These are phyloP conservation scores for Elachura formosa DNA, from an alignment of 2,113 vertebrate genomes.

Conservation along the genomic window DNA sequence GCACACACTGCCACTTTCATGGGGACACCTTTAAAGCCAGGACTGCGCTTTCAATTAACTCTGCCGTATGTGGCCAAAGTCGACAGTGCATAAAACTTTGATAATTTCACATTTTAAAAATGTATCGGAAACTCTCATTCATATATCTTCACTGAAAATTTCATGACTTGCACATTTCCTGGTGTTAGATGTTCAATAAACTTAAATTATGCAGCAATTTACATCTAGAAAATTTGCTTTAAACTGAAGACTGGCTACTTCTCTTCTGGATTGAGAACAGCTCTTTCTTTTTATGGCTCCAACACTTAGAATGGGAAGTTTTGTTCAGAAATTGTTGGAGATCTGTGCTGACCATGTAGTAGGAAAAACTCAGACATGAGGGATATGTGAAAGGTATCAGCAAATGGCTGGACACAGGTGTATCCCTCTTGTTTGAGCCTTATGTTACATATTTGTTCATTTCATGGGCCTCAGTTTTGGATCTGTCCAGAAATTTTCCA, in stretches of 20 bases:
- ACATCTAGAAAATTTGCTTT: slow-evolving; percentile 42
- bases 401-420: background rate
- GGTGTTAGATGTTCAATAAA: slow-evolving; percentile 66
- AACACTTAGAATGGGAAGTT: background rate
- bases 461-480: background rate
- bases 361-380: background rate
- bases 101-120: slow-evolving; percentile 65
- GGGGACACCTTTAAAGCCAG: slow-evolving; percentile 10
- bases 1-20: background rate
- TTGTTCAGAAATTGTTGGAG: background rate
- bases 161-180: slow-evolving; percentile 62
- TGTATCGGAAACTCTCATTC: slow-evolving; percentile 38
- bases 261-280: background rate
- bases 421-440: background rate
- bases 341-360: background rate
- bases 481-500: background rate
- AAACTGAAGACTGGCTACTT: slow-evolving; percentile 19
- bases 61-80: slow-evolving; percentile 34
- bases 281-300: background rate
- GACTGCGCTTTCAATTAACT: slow-evolving; percentile 50
- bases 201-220: slow-evolving; percentile 68
- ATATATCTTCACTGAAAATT: slow-evolving; percentile 55
- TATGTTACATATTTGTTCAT: background rate
- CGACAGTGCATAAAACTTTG: slow-evolving; percentile 51
- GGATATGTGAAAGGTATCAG: background rate